These are phyloP conservation scores for Megalops atlanticus DNA, from an alignment of 2,113 vertebrate species.

Conservation along the genomic window DNA sequence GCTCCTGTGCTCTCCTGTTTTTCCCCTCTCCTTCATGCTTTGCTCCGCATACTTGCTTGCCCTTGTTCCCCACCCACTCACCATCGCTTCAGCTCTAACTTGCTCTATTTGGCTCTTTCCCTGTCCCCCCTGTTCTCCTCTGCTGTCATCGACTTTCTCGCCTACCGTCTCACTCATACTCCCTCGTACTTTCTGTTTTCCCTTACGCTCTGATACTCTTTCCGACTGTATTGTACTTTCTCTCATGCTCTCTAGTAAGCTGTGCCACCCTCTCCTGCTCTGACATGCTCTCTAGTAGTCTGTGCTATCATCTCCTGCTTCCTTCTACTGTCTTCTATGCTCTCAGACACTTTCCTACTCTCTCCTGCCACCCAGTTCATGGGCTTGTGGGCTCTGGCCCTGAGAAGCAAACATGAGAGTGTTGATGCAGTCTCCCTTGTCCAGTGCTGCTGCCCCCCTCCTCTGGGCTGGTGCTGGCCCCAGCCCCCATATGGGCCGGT, in stretches of 20 bases:
- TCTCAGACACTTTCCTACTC: background rate
- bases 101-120: background rate
- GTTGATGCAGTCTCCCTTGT: background rate
- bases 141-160: background rate
- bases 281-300: background rate
- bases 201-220: background rate
- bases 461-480: constrained; percentile 2
- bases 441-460: background rate
- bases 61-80: background rate
- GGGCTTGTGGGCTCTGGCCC: background rate
- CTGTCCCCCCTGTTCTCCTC: too few species aligned
- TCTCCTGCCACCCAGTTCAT: background rate
- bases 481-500: background rate
- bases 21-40: background rate
- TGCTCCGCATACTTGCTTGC: background rate
- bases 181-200: background rate
- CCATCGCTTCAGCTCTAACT: background rate
- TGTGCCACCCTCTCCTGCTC: background rate
- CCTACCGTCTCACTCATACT: background rate
- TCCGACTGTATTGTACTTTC: background rate
- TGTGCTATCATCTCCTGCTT: too few species aligned
- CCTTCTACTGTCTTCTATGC: background rate
- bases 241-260: background rate
- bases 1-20: background rate
- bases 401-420: background rate